phyloP scores from a whole-genome alignment of 2,797 vertebrate species.

The Cynodonichthys magdalenae region DNA sequence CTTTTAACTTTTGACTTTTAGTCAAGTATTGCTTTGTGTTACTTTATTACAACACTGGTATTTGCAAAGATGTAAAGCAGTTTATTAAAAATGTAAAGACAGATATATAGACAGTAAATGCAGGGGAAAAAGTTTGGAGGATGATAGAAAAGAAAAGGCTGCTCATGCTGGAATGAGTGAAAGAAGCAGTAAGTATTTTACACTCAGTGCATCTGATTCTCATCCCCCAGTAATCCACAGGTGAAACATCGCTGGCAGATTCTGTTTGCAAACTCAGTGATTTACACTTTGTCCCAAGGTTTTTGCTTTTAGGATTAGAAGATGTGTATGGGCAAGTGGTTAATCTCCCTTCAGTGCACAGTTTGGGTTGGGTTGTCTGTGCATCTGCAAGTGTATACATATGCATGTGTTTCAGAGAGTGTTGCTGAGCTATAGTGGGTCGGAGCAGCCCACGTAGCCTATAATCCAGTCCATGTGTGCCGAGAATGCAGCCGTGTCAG shows the following conservation, averaged over 20 bases:
- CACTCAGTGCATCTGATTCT: constrained; percentile 66
- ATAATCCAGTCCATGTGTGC: constrained; percentile 82
- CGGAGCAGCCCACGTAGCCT: constrained; percentile 72
- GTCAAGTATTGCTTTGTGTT: too few species aligned
- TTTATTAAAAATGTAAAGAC: constrained; percentile 13
- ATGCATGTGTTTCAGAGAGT: constrained; percentile 36
- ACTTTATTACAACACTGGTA: too few species aligned
- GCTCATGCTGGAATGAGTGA: constrained; percentile 44
- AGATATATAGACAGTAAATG: constrained; percentile 17
- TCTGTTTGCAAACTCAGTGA: constrained; percentile 68
- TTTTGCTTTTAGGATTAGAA: constrained; percentile 66
- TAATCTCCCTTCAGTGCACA: constrained; percentile 51
- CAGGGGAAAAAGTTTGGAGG: not conserved
- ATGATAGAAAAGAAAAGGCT: constrained; percentile 20
- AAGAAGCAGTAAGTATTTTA: constrained; percentile 41
- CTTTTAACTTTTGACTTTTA: too few species aligned
- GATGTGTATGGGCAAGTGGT: constrained; percentile 58
- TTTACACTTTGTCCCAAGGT: constrained; percentile 58
- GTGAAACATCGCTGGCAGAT: constrained; percentile 75
- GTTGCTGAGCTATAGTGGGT: constrained; percentile 66
- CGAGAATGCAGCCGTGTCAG: constrained; percentile 80
- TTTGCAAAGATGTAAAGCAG: not conserved
- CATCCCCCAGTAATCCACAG: constrained; percentile 73
- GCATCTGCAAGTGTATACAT: constrained; percentile 28
- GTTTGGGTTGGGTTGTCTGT: constrained; percentile 49